Conservation (phyloP, 53 echinoderm and acorn worm species). For the Glandiceps talaboti region DNA sequence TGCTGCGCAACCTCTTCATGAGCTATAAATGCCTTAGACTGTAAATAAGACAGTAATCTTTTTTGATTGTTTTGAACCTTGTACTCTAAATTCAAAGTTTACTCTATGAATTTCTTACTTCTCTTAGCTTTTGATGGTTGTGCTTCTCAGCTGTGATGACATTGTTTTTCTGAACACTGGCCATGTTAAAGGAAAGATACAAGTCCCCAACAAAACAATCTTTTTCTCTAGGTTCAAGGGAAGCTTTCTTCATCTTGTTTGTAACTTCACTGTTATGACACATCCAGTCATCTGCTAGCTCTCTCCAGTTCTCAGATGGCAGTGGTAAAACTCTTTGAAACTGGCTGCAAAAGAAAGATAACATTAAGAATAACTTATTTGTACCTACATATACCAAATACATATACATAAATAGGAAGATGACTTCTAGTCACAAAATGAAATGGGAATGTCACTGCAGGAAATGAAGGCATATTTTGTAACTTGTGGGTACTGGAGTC, state of each 20-base stretch:
- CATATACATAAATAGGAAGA: background rate
- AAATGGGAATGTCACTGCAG: background rate
- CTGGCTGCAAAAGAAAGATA: slow-evolving; percentile 12
- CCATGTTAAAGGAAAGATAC: slow-evolving; percentile 7
- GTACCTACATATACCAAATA: background rate
- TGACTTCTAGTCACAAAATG: background rate
- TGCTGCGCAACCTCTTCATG: too few relatives aligned
- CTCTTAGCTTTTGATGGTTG: too few relatives aligned
- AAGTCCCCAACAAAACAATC: slow-evolving; percentile 44
- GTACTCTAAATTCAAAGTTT: too few relatives aligned
- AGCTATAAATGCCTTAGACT: too few relatives aligned
- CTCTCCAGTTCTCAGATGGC: slow-evolving; percentile 67
- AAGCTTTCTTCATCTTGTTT: slow-evolving; percentile 12
- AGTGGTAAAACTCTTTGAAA: slow-evolving; percentile 48
- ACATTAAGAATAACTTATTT: background rate
- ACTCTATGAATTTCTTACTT: too few relatives aligned
- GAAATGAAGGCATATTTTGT: too few relatives aligned
- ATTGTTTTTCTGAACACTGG: background rate
- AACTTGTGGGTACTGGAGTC: background rate
- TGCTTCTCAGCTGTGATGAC: too few relatives aligned
- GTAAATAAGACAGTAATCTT: too few relatives aligned
- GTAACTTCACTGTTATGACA: slow-evolving; percentile 51
- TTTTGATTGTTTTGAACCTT: too few relatives aligned
- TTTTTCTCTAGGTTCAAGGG: slow-evolving; percentile 22
- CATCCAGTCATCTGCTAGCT: slow-evolving; percentile 60